Percentiles rank a stretch among this genome's conserved stretches.
Conservation (phyloP, 1,140 invertebrate genomes). For the Psix sp. region DNA sequence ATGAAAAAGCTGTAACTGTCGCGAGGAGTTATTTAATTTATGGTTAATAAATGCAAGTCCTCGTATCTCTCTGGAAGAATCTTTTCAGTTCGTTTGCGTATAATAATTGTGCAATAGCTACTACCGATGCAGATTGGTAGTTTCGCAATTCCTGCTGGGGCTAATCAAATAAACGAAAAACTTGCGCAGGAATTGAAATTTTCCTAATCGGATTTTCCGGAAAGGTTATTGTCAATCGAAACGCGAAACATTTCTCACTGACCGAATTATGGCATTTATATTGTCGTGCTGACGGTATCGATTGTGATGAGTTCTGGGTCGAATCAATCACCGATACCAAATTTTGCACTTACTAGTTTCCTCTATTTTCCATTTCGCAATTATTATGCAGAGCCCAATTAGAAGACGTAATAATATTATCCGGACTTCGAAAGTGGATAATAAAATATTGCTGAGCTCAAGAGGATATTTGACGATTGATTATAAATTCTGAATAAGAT, state of each 20-base stretch:
- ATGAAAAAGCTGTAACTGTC: no score
- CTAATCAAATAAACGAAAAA: constrained; percentile 23
- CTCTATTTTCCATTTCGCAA: constrained; percentile 48
- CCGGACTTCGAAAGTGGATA: constrained; percentile 2
- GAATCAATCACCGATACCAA: constrained; percentile 47
- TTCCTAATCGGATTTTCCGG: constrained; percentile 30
- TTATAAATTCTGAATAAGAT: constrained; percentile 6
- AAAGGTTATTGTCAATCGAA: constrained; percentile 37
- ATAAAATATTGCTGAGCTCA: constrained; percentile 14
- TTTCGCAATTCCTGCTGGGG: neutral
- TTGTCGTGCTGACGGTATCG: constrained; percentile 43
- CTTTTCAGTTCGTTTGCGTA: no score
- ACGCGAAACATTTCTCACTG: constrained; percentile 41
- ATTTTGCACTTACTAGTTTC: constrained; percentile 48
- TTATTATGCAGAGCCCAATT: constrained; percentile 41
- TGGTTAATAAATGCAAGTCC: no score
- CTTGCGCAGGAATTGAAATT: constrained; percentile 19
- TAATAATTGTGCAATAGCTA: no score
- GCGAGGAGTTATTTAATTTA: no score
- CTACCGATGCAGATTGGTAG: no score
- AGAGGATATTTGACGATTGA: constrained; percentile 10
- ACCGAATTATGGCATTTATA: constrained; percentile 48
- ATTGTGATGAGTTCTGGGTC: constrained; percentile 41
- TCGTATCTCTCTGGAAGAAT: no score
- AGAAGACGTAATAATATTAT: constrained; percentile 38